Conservation (phyloP, 2,113 vertebrate species). For the Parus major region DNA sequence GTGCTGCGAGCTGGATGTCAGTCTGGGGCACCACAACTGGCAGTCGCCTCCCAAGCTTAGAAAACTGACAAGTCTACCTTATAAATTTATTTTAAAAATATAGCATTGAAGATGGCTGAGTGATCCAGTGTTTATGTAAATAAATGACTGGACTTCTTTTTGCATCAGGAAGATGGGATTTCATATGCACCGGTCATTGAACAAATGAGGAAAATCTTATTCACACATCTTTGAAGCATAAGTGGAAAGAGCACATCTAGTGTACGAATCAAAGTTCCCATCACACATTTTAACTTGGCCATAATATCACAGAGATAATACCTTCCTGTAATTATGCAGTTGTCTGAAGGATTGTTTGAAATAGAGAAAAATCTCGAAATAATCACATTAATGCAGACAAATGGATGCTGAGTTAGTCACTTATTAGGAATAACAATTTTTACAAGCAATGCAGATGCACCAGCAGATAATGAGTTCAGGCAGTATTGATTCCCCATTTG, state of each 20-base stretch:
- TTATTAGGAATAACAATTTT: background rate
- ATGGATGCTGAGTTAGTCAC: background rate
- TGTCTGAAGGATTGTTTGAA: background rate
- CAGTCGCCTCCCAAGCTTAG: background rate
- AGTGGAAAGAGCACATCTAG: background rate
- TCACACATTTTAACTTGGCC: background rate
- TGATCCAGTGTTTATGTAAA: background rate
- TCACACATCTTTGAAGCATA: background rate
- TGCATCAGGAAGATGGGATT: background rate
- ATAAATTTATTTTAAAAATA: background rate
- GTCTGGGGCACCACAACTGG: background rate
- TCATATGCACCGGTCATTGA: background rate
- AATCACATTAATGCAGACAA: background rate
- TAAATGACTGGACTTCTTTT: background rate
- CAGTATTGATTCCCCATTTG: background rate
- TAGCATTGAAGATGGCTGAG: background rate
- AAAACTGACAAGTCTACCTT: background rate
- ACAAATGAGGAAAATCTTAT: background rate
- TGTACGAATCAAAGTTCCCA: background rate
- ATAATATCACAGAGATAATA: background rate
- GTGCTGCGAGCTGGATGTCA: background rate
- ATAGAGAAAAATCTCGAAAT: background rate
- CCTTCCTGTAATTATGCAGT: background rate
- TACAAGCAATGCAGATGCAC: background rate
- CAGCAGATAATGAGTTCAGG: background rate